These are phyloP conservation scores for Drosophila bunnanda DNA, from an alignment of 2,888 invertebrate genomes.

Conservation along the genomic window DNA sequence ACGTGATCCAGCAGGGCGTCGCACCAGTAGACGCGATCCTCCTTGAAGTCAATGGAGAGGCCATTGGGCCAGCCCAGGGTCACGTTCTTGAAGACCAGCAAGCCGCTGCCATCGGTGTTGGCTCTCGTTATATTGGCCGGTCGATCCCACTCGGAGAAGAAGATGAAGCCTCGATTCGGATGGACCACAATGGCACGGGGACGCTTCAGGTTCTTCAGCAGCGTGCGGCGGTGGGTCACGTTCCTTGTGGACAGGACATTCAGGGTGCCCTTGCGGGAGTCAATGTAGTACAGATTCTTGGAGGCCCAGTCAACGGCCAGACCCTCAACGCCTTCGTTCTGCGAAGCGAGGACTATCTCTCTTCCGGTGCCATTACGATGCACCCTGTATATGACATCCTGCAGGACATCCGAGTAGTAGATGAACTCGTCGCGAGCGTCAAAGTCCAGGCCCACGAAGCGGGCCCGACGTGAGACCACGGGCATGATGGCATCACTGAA, in stretches of 20 bases:
- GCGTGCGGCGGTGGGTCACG: constrained; percentile 92
- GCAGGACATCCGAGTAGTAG: constrained; percentile 98
- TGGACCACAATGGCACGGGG: constrained; percentile 98
- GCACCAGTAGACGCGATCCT: constrained; percentile 97
- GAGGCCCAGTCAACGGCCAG: constrained; percentile 98
- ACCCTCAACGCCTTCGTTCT: constrained; percentile 98
- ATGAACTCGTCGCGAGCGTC: constrained; percentile 95
- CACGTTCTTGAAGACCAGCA: constrained; percentile 94
- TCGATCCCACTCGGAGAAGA: constrained; percentile 98
- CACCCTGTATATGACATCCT: constrained; percentile 95
- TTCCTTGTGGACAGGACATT: constrained; percentile 96
- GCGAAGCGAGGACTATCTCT: constrained; percentile 96
- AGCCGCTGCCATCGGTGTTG: constrained; percentile 94
- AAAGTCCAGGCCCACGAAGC: constrained; percentile 98
- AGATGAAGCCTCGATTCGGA: constrained; percentile 96
- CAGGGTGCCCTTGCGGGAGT: constrained; percentile 96
- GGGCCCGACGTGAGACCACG: constrained; percentile 94
- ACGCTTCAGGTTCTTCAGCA: constrained; percentile 94
- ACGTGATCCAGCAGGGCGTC: constrained; percentile 98
- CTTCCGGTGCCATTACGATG: constrained; percentile 91
- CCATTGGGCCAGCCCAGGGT: constrained; percentile 99
- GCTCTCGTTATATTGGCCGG: constrained; percentile 98
- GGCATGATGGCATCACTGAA: constrained; percentile 98
- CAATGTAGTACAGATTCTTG: constrained; percentile 97
- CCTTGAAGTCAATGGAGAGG: constrained; percentile 94